phyloP scores from a whole-genome alignment of 2,113 vertebrate species.

The Micronycteris hirsuta region DNA sequence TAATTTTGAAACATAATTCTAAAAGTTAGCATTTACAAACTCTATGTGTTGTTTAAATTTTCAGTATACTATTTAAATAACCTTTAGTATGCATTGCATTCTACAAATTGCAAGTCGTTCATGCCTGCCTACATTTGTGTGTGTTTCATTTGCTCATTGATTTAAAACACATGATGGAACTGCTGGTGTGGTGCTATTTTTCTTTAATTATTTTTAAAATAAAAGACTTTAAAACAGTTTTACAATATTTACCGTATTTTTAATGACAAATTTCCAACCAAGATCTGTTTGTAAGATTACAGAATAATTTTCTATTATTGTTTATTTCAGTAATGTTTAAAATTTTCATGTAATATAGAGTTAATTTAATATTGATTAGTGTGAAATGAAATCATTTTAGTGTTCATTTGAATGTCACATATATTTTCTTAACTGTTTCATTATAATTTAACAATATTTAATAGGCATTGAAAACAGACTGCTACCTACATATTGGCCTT shows the following conservation, averaged over 20 bases:
- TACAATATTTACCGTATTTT: slow-evolving; percentile 46
- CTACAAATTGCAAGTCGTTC: slow-evolving; percentile 36
- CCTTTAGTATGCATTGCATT: background rate
- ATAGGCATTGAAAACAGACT: slow-evolving; percentile 39
- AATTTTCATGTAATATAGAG: slow-evolving; percentile 49
- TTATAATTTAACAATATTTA: slow-evolving; percentile 60
- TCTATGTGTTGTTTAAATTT: background rate
- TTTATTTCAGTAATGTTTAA: slow-evolving; percentile 47
- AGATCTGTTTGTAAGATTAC: slow-evolving; percentile 34
- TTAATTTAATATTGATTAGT: slow-evolving; percentile 65
- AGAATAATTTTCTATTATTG: slow-evolving; percentile 52
- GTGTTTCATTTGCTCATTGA: slow-evolving; percentile 39
- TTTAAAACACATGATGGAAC: slow-evolving; percentile 50
- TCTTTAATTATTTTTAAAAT: slow-evolving; percentile 48
- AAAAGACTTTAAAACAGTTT: slow-evolving; percentile 33
- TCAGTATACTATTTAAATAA: background rate
- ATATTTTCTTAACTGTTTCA: slow-evolving; percentile 57
- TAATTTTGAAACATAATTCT: background rate
- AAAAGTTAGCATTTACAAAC: background rate
- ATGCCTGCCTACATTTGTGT: background rate
- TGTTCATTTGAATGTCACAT: slow-evolving; percentile 60
- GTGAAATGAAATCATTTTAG: slow-evolving; percentile 51
- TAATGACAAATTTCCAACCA: slow-evolving; percentile 53
- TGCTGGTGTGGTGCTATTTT: background rate
- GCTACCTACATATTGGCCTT: slow-evolving; percentile 13